Base-by-base conservation (phyloP, 2,113 vertebrate species). In the Picathartes gymnocephalus region DNA sequence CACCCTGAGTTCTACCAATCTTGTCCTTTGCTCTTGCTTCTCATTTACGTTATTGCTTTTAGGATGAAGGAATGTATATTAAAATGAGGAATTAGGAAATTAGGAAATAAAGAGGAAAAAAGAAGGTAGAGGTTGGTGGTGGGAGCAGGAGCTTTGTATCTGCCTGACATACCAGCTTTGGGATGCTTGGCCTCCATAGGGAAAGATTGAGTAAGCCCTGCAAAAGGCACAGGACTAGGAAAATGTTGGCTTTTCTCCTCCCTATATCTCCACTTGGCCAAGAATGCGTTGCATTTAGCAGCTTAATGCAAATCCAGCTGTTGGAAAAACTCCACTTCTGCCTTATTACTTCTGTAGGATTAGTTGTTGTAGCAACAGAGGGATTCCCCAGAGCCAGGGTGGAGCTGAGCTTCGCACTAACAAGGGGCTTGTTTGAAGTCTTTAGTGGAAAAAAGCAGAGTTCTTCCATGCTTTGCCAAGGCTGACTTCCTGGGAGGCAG, bases 311-410 rank as follows among this genome's bases (percentile, higher is more conserved):
- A 95, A 95, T 64, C 58, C 76, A 78, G 21, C 31, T 10, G 4
- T 35, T 80, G 93, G 95, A 95, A 96, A 86, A 84, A 45, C 57
- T 81, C 27, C 65, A 25, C 56, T 82, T 39, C 47, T 45, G 65
- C 31, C 72, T 65, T 86, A 88, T 39, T 94, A 40, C 33, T 72
- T 86, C 39, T 48, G 48, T 10, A 81, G 72, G 24, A 10, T 57
- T 66, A 30, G 73, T 62, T 91, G 86, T 91, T 94, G 88, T 88
- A 90, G 86, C 88, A 92, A 95, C 81, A 58, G 81, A 88, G 28
- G 0, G 3, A 69, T 53, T 76, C 66, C 74, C 44, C 14, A 18
- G 81, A 86, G 92, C 20, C 25, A 74, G 78, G 92, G 87, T 77
- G 83, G 91, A 72, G 86, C 37, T 56, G 54, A 44, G 54, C 79